phyloP scores from a whole-genome alignment of 2,113 vertebrate genomes.

The Apus apus region DNA sequence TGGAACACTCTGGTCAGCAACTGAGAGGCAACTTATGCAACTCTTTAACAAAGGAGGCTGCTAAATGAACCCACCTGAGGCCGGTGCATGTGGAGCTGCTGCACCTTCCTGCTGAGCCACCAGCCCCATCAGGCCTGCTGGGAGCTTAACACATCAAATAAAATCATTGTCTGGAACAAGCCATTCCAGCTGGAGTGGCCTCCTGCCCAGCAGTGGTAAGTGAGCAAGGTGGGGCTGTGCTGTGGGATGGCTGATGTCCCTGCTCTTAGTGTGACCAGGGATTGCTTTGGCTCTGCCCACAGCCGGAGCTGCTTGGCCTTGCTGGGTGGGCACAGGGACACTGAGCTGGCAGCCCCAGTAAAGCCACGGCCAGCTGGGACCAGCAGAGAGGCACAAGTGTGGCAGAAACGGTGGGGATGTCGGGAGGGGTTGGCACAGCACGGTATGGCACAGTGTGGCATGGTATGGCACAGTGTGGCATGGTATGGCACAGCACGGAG shows the following conservation, averaged over 20 bases:
- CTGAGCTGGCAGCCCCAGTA: rapidly evolving
- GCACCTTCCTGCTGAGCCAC: neutral
- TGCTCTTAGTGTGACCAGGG: neutral
- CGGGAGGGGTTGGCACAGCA: neutral
- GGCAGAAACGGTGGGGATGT: rapidly evolving
- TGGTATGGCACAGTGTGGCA: rapidly evolving
- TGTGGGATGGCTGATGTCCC: neutral
- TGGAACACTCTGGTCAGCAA: neutral
- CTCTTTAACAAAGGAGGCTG: neutral
- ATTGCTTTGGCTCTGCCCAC: rapidly evolving
- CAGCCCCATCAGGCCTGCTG: neutral
- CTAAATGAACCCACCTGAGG: neutral
- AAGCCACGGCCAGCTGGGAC: rapidly evolving
- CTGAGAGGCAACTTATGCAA: neutral
- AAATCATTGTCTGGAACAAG: neutral
- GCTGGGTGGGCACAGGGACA: neutral
- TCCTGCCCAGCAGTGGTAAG: neutral
- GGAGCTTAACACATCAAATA: neutral
- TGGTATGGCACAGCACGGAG: rapidly evolving
- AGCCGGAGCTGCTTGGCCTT: too few relatives aligned
- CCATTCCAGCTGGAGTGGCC: neutral
- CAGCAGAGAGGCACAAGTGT: rapidly evolving
- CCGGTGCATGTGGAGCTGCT: neutral
- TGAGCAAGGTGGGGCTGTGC: neutral
- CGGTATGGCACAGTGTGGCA: too few relatives aligned